Conservation (phyloP, 1,140 invertebrate species). For the Ladona fulva region DNA sequence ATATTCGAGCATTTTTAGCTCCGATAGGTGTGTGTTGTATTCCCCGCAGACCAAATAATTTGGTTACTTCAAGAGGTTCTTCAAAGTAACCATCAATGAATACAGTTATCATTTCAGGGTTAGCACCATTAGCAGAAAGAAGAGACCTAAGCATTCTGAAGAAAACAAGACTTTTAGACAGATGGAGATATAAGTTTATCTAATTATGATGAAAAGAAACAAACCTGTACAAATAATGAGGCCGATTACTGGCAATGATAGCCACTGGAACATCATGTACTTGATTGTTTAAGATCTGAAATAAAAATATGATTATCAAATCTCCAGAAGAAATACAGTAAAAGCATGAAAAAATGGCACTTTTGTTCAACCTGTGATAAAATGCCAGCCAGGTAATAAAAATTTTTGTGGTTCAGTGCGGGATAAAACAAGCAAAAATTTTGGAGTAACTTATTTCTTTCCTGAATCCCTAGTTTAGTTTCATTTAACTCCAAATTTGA, state of each 20-base stretch:
- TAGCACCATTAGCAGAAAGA: slow-evolving; percentile 47
- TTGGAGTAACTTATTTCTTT: too few species aligned
- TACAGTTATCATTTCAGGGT: slow-evolving; percentile 51
- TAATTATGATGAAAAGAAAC: background rate
- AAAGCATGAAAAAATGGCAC: too few species aligned
- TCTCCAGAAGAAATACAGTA: too few species aligned
- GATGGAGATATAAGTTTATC: background rate
- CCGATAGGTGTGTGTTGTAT: slow-evolving; percentile 48
- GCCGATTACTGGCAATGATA: slow-evolving; percentile 57
- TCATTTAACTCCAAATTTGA: too few species aligned
- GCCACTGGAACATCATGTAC: slow-evolving; percentile 51
- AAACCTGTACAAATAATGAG: slow-evolving; percentile 58
- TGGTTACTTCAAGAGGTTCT: slow-evolving; percentile 52
- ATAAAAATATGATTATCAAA: slow-evolving; percentile 25
- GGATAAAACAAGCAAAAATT: too few species aligned
- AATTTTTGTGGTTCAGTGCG: too few species aligned
- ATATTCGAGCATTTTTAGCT: slow-evolving; percentile 46
- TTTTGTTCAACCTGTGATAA: too few species aligned
- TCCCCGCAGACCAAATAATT: slow-evolving; percentile 47
- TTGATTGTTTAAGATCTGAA: slow-evolving; percentile 42
- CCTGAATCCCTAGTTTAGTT: too few species aligned
- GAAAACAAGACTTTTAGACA: slow-evolving; percentile 15
- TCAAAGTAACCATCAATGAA: slow-evolving; percentile 62
- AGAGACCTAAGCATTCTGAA: slow-evolving; percentile 48
- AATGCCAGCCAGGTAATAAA: too few species aligned